A percentile compares a stretch with the other conserved stretches of the same genome.
Conservation (phyloP, 2,797 vertebrate genomes). For the Melanogrammus aeglefinus region DNA sequence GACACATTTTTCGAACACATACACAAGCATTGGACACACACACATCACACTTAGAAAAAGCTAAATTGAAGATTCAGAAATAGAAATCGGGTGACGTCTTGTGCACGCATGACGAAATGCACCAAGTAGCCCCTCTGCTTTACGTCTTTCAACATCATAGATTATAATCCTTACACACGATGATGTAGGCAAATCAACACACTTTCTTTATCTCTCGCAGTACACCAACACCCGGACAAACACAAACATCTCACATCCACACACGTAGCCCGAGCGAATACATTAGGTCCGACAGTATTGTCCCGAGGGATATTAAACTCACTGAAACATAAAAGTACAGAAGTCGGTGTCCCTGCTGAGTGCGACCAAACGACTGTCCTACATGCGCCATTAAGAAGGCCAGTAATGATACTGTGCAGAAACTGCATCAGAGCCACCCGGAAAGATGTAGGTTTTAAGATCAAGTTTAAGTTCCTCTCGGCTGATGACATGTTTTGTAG, state of each 20-base stretch:
- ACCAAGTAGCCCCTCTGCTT: neutral
- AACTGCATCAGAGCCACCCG: no score
- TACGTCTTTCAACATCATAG: neutral
- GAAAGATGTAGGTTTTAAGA: no score
- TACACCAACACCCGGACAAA: neutral
- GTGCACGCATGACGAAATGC: neutral
- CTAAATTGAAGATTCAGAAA: neutral
- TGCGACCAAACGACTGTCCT: slow-evolving; percentile 15
- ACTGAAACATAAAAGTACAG: slow-evolving; percentile 46
- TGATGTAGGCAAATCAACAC: neutral
- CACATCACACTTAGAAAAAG: neutral
- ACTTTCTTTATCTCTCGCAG: neutral
- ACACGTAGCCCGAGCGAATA: slow-evolving; percentile 29
- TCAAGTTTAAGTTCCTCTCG: neutral
- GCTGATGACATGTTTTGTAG: neutral
- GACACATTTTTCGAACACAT: slow-evolving; percentile 1
- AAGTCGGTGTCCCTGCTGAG: slow-evolving; percentile 24
- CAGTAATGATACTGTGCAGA: neutral
- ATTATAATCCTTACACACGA: slow-evolving; percentile 1
- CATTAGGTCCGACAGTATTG: slow-evolving; percentile 38
- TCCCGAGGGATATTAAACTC: slow-evolving; percentile 29
- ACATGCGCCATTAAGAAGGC: neutral
- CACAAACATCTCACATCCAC: slow-evolving; percentile 5
- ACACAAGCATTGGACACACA: slow-evolving; percentile 19
- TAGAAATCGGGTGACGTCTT: neutral